A percentile compares a stretch with the other conserved stretches of the same genome.
phyloP scores from a whole-genome alignment of 2,113 vertebrate species.

The Jacana jacana region DNA sequence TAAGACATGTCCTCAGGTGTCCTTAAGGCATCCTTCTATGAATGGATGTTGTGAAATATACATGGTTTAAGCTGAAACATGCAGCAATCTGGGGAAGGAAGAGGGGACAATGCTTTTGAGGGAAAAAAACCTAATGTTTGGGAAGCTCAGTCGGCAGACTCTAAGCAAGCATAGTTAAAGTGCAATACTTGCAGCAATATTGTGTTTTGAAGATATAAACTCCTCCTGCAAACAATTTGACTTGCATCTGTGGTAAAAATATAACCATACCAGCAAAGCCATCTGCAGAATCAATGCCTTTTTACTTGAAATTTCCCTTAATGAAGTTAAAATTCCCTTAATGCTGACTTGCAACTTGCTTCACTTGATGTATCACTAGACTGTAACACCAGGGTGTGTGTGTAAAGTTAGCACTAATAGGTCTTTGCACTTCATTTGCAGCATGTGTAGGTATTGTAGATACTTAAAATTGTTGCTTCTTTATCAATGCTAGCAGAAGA shows the following conservation, averaged over 20 bases:
- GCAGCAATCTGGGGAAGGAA: neutral
- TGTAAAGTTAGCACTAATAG: neutral
- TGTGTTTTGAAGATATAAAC: neutral
- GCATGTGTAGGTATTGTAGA: fast-evolving
- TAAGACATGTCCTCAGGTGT: neutral
- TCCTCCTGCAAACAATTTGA: neutral
- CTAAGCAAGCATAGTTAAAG: neutral
- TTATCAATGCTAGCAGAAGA: neutral
- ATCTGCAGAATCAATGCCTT: neutral
- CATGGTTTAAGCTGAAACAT: neutral
- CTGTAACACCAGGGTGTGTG: neutral
- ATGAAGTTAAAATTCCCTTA: neutral
- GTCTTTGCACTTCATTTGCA: neutral
- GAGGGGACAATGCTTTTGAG: neutral
- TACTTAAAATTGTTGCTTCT: neutral
- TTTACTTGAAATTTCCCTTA: neutral
- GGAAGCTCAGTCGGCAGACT: neutral
- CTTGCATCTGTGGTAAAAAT: neutral
- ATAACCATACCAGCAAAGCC: neutral
- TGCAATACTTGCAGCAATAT: neutral
- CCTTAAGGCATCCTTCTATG: neutral
- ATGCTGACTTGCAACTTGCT: neutral
- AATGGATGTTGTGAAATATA: neutral
- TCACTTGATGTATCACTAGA: neutral
- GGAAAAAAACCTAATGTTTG: neutral